These are phyloP conservation scores for Vultur gryphus DNA, from an alignment of 2,797 vertebrate genomes.

Conservation along the genomic window DNA sequence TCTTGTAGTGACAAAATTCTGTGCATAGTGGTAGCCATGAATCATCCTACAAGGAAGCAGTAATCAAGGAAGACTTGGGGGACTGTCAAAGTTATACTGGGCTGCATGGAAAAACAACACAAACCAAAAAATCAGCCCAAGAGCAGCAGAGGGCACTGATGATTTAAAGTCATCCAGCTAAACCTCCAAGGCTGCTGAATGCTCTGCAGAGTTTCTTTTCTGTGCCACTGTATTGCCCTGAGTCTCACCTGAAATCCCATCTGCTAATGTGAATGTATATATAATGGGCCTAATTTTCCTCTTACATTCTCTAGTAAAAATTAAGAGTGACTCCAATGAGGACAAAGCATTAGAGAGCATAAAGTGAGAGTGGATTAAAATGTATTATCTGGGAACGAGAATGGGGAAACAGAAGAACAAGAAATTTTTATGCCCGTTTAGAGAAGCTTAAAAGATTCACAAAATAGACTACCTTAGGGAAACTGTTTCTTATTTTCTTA, in stretches of 20 bases:
- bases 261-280: not conserved
- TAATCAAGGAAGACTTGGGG: not conserved
- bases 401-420: not conserved
- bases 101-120: not conserved
- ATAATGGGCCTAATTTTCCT: not conserved
- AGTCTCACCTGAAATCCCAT: not conserved
- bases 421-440: not conserved
- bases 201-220: not conserved
- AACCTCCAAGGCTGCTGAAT: not conserved
- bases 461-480: not conserved
- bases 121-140: not conserved
- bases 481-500: not conserved
- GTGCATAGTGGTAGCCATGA: not conserved
- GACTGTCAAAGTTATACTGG: not conserved
- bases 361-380: not conserved
- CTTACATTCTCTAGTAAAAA: not conserved
- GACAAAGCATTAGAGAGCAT: not conserved
- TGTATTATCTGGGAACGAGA: not conserved
- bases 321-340: not conserved
- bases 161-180: not conserved
- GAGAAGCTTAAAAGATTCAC: not conserved
- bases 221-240: not conserved
- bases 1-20: not conserved
- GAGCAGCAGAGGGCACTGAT: slow-evolving; percentile 56
- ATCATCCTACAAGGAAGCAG: not conserved